Conservation (phyloP, 2,888 invertebrate species). For the Caradrina clavipalpis region DNA sequence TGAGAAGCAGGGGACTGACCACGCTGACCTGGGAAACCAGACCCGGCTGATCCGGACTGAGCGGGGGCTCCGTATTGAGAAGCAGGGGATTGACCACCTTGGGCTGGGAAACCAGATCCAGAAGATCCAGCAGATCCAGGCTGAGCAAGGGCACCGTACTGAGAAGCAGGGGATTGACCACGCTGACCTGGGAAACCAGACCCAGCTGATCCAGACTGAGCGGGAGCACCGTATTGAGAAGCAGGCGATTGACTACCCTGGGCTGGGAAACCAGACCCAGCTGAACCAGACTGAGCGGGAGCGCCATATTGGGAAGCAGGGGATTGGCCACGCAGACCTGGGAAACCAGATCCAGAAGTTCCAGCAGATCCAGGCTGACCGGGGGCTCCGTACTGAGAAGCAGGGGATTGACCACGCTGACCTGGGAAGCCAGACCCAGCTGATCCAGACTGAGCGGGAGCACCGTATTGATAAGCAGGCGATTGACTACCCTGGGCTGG, state of each 20-base stretch:
- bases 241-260: slow-evolving; percentile 39
- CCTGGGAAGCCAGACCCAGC: too few species aligned
- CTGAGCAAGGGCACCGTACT: slow-evolving; percentile 38
- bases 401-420: too few species aligned
- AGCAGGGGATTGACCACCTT: slow-evolving; percentile 10
- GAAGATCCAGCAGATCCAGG: slow-evolving; percentile 40
- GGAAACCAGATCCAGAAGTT: slow-evolving; percentile 34
- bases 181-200: slow-evolving; percentile 14
- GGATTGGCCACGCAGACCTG: slow-evolving; percentile 21
- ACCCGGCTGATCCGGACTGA: slow-evolving; percentile 21
- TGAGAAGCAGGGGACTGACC: slow-evolving; percentile 23
- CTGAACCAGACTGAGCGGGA: slow-evolving; percentile 52
- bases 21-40: slow-evolving; percentile 16
- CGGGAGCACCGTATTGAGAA: slow-evolving; percentile 24
- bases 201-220: slow-evolving; percentile 28
- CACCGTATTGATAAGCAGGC: slow-evolving; percentile 21
- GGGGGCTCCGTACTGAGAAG: slow-evolving; percentile 41
- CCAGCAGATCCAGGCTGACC: slow-evolving; percentile 17
- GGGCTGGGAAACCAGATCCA: neutral
- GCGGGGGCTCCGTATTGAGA: slow-evolving; percentile 15
- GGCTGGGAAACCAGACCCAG: slow-evolving; percentile 28
- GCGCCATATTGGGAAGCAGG: slow-evolving; percentile 24
- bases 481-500: slow-evolving; percentile 41
- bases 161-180: slow-evolving; percentile 14
- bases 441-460: slow-evolving; percentile 19